phyloP scores from a whole-genome alignment of 2,113 vertebrate species.

The Pelvicachromis taeniatus region DNA sequence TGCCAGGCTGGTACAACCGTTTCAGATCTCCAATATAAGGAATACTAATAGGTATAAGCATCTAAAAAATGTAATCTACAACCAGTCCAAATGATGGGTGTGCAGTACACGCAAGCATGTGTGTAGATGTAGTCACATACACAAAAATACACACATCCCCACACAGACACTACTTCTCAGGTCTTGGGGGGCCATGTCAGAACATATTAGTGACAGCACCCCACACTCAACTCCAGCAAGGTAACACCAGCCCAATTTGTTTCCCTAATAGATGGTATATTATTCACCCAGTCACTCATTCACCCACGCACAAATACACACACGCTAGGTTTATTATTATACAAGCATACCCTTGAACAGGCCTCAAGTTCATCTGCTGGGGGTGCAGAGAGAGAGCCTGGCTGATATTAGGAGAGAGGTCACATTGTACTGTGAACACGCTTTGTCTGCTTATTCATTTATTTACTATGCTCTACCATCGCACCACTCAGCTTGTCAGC shows the following conservation, averaged over 20 bases:
- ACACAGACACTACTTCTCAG: constrained; percentile 6
- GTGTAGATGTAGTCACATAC: neutral
- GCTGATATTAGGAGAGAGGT: constrained; percentile 70
- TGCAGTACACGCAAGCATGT: neutral
- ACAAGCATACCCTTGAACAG: constrained; percentile 72
- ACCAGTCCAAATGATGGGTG: neutral
- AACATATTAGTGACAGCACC: constrained; percentile 68
- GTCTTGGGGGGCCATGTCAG: constrained; percentile 68
- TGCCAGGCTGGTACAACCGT: neutral
- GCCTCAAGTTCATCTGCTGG: constrained; percentile 70
- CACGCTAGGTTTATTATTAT: constrained; percentile 58
- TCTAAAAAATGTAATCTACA: neutral
- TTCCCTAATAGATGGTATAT: constrained; percentile 70
- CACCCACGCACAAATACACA: constrained; percentile 16
- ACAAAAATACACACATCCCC: constrained; percentile 3
- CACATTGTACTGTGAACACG: constrained; percentile 73
- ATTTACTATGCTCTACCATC: constrained; percentile 65
- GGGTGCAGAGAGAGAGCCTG: constrained; percentile 54
- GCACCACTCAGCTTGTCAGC: constrained; percentile 64
- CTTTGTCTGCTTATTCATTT: constrained; percentile 76
- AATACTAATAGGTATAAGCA: neutral
- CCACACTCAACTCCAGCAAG: constrained; percentile 48
- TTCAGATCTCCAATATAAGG: neutral
- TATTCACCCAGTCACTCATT: constrained; percentile 70
- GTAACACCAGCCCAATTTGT: constrained; percentile 66